Evolutionary conservation across 1,140 invertebrate species (phyloP).

Genomic region (Thaumetopoea pityocampa): DNA sequence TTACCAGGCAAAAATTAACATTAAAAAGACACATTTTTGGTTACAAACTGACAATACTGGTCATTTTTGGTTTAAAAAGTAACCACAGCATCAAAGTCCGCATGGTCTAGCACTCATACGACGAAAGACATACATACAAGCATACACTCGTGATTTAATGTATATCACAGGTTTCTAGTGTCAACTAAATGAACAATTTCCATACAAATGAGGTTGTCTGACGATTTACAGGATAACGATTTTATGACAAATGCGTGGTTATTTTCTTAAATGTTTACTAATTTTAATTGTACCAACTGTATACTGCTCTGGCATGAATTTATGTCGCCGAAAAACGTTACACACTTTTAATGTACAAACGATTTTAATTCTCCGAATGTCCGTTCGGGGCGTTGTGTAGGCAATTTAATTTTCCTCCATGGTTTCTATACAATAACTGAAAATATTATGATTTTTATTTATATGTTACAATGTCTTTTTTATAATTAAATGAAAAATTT

Average conservation of each 20-base stretch:
- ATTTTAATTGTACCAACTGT: constrained; percentile 7
- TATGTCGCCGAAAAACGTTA: too few species aligned
- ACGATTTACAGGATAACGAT: constrained; percentile 18
- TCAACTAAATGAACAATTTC: constrained; percentile 55
- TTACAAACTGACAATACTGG: constrained; percentile 65
- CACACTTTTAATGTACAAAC: too few species aligned
- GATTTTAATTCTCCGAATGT: too few species aligned
- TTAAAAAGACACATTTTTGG: constrained; percentile 50
- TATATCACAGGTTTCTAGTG: constrained; percentile 73
- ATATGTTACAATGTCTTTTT: constrained; percentile 1
- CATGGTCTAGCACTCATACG: constrained; percentile 30
- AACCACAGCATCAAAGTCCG: constrained; percentile 4
- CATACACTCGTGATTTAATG: constrained; percentile 63
- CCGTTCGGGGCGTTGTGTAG: too few species aligned
- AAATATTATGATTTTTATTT: too few species aligned
- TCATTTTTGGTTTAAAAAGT: constrained; percentile 61
- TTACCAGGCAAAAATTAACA: constrained; percentile 19
- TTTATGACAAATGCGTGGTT: constrained; percentile 21
- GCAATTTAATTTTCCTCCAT: too few species aligned
- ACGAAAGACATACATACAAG: constrained; percentile 54
- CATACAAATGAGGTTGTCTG: constrained; percentile 26
- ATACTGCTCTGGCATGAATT: too few species aligned
- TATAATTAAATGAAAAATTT: too few species aligned
- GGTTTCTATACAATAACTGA: too few species aligned
- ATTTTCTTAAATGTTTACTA: neutral